These are phyloP conservation scores for Nasonia oneida DNA, from an alignment of 2,888 invertebrate species.

Conservation along the genomic window DNA sequence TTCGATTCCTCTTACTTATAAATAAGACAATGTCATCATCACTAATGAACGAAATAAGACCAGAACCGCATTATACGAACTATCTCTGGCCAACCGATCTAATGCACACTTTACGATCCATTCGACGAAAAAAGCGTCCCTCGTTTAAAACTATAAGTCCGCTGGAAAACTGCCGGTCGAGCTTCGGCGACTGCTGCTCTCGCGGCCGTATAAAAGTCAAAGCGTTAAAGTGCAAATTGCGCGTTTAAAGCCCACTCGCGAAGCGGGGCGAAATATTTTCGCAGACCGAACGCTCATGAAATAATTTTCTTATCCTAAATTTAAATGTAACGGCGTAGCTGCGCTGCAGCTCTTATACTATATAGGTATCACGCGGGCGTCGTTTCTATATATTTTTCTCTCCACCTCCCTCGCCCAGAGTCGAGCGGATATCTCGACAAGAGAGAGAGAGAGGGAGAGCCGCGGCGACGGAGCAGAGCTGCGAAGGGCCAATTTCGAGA, in stretches of 20 bases:
- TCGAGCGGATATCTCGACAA: neutral
- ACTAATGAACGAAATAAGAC: too few species aligned
- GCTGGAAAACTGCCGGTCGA: neutral
- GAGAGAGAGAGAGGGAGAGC: neutral
- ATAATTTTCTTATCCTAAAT: constrained; percentile 55
- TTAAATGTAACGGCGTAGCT: constrained; percentile 44
- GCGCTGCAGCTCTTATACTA: neutral
- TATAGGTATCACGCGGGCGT: neutral
- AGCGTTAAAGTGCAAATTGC: constrained; percentile 50
- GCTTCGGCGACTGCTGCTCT: neutral
- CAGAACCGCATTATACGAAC: neutral
- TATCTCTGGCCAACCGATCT: neutral
- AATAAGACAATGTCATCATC: too few species aligned
- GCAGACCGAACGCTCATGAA: constrained; percentile 38
- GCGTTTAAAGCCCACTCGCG: neutral
- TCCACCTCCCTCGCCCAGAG: neutral
- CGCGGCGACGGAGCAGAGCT: constrained; percentile 27
- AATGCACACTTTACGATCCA: neutral
- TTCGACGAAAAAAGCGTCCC: neutral
- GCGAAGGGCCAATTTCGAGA: constrained; percentile 62
- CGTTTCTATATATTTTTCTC: neutral
- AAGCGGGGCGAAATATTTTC: constrained; percentile 21
- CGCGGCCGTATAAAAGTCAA: neutral
- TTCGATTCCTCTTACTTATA: too few species aligned
- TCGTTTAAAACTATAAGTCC: constrained; percentile 36